Base-by-base conservation (phyloP, 1,140 invertebrate genomes). In the Meloidogyne floridensis region DNA sequence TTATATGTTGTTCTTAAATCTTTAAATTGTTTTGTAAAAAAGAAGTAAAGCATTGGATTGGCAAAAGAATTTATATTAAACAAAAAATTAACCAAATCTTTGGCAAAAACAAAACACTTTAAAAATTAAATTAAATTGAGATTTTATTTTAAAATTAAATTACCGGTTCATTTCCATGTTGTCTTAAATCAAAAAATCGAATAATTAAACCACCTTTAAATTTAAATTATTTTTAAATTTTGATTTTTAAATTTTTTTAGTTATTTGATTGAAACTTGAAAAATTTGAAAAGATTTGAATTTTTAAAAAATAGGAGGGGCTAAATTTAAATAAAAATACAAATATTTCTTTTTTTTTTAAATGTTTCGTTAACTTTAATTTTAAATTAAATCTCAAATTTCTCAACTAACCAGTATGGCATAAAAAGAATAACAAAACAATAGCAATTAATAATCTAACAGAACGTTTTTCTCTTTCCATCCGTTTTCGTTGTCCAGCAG, bases 51-150 rank as follows among this genome's bases (percentile, higher is more conserved):
- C 87, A 89, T 86, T 69, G 87, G 87, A 80, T 89, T 89, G 15
- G 86, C 83, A 59, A 89, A 87, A 5, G 87, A 89, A 59, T 89
- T 90, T 20, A 89, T 80, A 82, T 89, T 89, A 79, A 89, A 89
- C 15, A 89, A 77, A 51, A 90, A 74, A 78, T 89, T 89, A 73
- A 89, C 84, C 11, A 90, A 72, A 80, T 89, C 87, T 72, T 89
- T 90, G 42, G 82, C 51, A 51, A 88, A 85, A 7, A 88, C 82
- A 78, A 87, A 88, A 65, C 86, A 85, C 7, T 65, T 6, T n/a
- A 59, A 56, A 18, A 56, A 75, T 43, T 20, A 75, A 47, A 75
- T 32, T 75, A 15, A 7, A 65, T n/a, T 47, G 7, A 20, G 18
- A 59, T 11, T 9, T 47, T 74, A 74, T 15, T 73, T 47, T 72